Evolutionary conservation across 2,113 vertebrate genomes (phyloP), one percentile per base, ranked within the genome.

Genomic region (Chlorodrepanis virens): DNA sequence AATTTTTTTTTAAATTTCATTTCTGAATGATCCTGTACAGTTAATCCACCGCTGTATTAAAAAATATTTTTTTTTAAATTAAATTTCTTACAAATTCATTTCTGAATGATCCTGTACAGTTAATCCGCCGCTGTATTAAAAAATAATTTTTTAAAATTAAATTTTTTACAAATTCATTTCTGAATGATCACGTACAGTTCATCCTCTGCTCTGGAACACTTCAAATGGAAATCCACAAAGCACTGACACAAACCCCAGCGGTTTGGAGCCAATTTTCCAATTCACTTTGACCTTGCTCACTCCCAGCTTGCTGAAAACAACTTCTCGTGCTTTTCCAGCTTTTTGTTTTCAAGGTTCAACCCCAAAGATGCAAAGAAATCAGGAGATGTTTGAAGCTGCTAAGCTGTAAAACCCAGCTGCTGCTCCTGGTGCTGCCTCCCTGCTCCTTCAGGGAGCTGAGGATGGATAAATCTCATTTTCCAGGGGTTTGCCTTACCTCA

Each of bases 401-500:
- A 4, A 24, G 44, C 31, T 57, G 15, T 21, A 35, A 87, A 83
- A 49, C 8, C 63, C 18, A 82, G 40, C 25, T 60, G 44, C 45
- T 60, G 1, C 81, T 65, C 81, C 61, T 81, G 59, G n/a, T 74
- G 94, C 60, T 85, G 64, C 7, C 10, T 35, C 35, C 49, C 60
- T 71, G 49, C 52, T 57, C 29, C 49, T 47, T 8, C 52, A 49
- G 68, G 27, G n/a, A 83, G 47, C 37, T 81, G 8, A 61, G 60
- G 3, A 37, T 3, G 19, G 9, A 19, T 4, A 1, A 56, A 56
- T 45, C 8, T 22, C 2, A 12, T 29, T 76, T 89, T 19, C 22
- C 45, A 63, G 70, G 12, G 8, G 18, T 35, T 68, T 3, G 27
- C 28, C 97, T 93, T 97, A 99, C 99, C 99, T 99, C 98, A 99